Evolutionary conservation across 2,888 invertebrate species (phyloP), one percentile per base, ranked within the genome.

Genomic region (Dynastes hyllus): DNA sequence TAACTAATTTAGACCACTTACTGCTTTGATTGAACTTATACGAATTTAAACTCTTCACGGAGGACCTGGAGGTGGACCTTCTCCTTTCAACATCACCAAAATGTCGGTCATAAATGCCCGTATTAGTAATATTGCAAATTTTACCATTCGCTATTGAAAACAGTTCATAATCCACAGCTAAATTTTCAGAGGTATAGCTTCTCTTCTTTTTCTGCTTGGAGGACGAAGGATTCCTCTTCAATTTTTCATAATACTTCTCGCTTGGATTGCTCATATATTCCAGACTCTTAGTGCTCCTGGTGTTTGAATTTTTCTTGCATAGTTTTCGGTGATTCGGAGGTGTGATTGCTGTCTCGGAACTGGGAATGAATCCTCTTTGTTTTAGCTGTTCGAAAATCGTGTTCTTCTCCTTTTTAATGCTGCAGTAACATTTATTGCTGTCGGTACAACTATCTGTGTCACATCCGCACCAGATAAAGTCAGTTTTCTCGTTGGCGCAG

Each of bases 371-470:
- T 2, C 91, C 91, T 50, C 90, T 88, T 79, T 90, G 90, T 63
- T 90, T 88, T 11, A 91, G 85, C 82, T 91, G 91, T 80, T 91
- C 91, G 78, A 91, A 86, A 73, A 91, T 89, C 6, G 89, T 89
- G 0, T 80, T 78, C 53, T 80, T 79, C 27, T 76, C 53, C 58
- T 70, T 73, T 37, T 70, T 77, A 0, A 5, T 89, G 86, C 87
- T 92, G 86, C 97, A 97, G 86, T 97, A 97, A 86, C 97, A 97
- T 88, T 96, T 96, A 87, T 96, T 96, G 84, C 94, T 94, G 82
- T 95, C 96, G 0, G 95, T 92, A 86, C 97, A 97, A 85, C 95
- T 96, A 87, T 97, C 96, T 0, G 96, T 95, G 85, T 95, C 95
- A 86, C 95, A 95, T 16, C 94, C 94, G 85, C 96, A 97, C 85